Evolutionary conservation across 2,888 invertebrate genomes (phyloP), one percentile per base, ranked within the genome.

Genomic region (Netelia melanura): DNA sequence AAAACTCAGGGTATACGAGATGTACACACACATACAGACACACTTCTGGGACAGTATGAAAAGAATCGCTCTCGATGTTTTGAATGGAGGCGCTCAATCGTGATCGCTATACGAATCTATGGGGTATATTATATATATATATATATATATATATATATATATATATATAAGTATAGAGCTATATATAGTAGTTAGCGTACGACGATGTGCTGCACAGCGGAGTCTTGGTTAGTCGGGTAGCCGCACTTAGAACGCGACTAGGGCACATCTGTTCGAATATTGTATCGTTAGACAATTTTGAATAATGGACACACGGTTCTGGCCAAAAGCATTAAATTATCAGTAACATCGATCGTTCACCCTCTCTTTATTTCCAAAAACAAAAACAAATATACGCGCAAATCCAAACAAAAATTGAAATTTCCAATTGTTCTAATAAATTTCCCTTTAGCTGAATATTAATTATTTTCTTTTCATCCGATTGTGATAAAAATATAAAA

Each of bases 11-110:
- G 70, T 61, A 56, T 58, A 54, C 67, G 58, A 48, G 58, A 43
- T 48, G 30, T 23, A 64, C 38, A 17, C 30, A 62, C 21, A 44
- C 5, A 67, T n/a, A 21, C 1, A 43, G 11, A 44, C 14, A 52
- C 25, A 68, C 25, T 30, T 17, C 21, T 54, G 67, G 54, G 54
- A 25, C 17, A 56, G 80, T 48, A 80, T 83, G 77, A 81, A 84
- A 74, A 64, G 75, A 84, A 81, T 80, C 80, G 81, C 77, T 80
- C 81, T 85, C 81, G 86, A 87, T 81, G 65, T 64, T 80, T 80
- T 87, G 79, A 88, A 90, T 89, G 87, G 89, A 89, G 85, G 88
- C 89, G 89, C 88, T 89, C 89, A 87, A 76, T 88, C 89, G 87
- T 89, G 86, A 87, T 88, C 86, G 81, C 87, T 87, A 76, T 84